Conservation (phyloP, 2,888 invertebrate genomes). For the Dendrolimus pini region DNA sequence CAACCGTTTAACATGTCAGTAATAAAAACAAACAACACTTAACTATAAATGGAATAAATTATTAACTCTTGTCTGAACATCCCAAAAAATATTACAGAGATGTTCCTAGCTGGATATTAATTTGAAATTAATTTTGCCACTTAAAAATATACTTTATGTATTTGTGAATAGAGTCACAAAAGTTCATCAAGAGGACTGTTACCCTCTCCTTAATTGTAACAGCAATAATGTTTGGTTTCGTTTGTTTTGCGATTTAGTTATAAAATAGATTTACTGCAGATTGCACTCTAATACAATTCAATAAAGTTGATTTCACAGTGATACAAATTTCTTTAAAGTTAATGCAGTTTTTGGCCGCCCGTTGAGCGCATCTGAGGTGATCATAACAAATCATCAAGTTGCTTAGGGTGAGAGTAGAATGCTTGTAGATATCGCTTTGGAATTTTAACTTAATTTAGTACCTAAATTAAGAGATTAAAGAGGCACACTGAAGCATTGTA, state of each 20-base stretch:
- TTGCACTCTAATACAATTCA: constrained; percentile 18
- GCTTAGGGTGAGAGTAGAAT: constrained; percentile 29
- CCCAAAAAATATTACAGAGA: constrained; percentile 58
- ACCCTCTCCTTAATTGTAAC: constrained; percentile 63
- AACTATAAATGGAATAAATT: constrained; percentile 55
- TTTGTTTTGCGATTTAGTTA: constrained; percentile 61
- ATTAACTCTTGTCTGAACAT: constrained; percentile 64
- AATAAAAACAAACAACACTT: constrained; percentile 25
- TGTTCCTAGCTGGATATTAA: constrained; percentile 50
- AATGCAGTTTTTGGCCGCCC: constrained; percentile 63
- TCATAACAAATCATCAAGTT: constrained; percentile 68
- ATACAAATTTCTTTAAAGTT: constrained; percentile 22
- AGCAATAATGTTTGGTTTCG: constrained; percentile 58
- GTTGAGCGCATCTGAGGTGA: constrained; percentile 57
- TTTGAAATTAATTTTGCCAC: constrained; percentile 24
- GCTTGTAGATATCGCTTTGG: constrained; percentile 11
- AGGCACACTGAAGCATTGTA: not conserved
- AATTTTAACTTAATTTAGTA: constrained; percentile 10
- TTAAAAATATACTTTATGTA: constrained; percentile 23
- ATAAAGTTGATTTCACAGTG: constrained; percentile 34
- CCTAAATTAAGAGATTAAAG: not conserved
- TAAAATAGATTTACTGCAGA: constrained; percentile 17
- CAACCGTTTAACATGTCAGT: constrained; percentile 9
- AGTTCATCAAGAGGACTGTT: constrained; percentile 16
- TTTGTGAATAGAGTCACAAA: constrained; percentile 16